Base-by-base conservation (phyloP, 2,113 vertebrate species). In the Hepsetus odoe region DNA sequence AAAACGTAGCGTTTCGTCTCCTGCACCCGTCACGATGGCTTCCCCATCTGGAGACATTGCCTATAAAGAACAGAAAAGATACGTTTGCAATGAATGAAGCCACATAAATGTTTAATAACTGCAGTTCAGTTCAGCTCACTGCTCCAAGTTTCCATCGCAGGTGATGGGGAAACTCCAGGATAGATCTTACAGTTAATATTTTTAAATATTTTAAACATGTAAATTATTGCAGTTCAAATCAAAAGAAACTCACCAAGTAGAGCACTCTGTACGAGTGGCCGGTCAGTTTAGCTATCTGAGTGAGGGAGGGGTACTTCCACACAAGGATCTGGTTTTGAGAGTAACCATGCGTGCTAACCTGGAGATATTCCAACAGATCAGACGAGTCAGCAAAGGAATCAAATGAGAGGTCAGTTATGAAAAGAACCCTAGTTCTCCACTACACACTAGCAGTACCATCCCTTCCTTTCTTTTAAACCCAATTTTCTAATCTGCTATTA, bases 281-380 rank as follows among this genome's bases (percentile, higher is more conserved):
- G 0, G 97, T 99, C 49, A 99, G 92, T 90, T 99, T 99, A 70
- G 98, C 98, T 79, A 98, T 97, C 90, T 99, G 98, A 20, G 96
- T 99, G 74, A 99, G 89, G 0, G 97, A 98, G 0, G 98, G 98
- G 85, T 99, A 99, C 79, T 99, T 99, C 98, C 98, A 99, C 76
- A 99, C 97, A 0, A 99, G 93, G 87, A 99, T 99, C 92, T 99
- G 98, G 91, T 99, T 99, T 92, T 99, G 98, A 0, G 98, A 99
- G 88, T 99, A 99, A 76, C 98, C 98, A 0, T 99, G 98, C 4
- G 98, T 99, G 89, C 98, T 99, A 83, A 99, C 98, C 97, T 99
- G 85, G 1, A 74, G 53, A 26, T 78, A 59, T 40, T 10, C 4
- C 1, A n/a, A 44, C 6, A 42, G 5, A 64, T 20, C 20, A 4